Evolutionary conservation across 2,888 invertebrate species (phyloP).

Genomic region (Phorcus lineatus): DNA sequence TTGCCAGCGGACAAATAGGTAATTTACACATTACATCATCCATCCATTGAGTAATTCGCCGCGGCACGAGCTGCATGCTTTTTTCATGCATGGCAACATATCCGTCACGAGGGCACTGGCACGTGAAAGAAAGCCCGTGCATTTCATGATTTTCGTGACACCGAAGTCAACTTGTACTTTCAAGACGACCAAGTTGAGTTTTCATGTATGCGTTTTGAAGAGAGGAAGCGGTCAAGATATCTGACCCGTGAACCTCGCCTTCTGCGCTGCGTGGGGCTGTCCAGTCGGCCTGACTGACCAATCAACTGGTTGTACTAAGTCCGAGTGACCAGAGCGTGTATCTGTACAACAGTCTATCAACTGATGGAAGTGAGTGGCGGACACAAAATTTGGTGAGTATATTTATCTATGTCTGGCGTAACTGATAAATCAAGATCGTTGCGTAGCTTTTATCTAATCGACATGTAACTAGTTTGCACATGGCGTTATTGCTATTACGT

Average conservation of each 20-base stretch:
- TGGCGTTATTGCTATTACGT: background rate
- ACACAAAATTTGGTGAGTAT: background rate
- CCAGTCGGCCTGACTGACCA: background rate
- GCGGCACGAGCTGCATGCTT: background rate
- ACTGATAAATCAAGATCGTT: background rate
- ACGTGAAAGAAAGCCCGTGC: too few relatives aligned
- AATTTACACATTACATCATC: conserved; percentile 1
- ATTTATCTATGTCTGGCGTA: background rate
- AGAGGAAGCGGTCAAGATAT: too few relatives aligned
- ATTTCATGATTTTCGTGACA: too few relatives aligned
- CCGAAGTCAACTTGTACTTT: too few relatives aligned
- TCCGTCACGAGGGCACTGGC: too few relatives aligned
- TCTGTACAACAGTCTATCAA: background rate
- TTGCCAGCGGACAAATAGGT: background rate
- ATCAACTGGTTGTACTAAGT: background rate
- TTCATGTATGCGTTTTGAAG: too few relatives aligned
- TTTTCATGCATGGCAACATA: background rate
- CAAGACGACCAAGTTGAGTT: too few relatives aligned
- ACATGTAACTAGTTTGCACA: conserved; percentile 1
- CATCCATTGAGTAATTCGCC: background rate
- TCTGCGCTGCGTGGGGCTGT: too few relatives aligned
- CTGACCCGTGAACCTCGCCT: too few relatives aligned
- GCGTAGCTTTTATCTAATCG: background rate
- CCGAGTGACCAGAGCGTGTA: background rate
- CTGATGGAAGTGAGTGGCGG: background rate